A percentile compares a stretch with the other conserved stretches of the same genome.
Conservation (phyloP, 2,113 vertebrate species). For the Grus americana region DNA sequence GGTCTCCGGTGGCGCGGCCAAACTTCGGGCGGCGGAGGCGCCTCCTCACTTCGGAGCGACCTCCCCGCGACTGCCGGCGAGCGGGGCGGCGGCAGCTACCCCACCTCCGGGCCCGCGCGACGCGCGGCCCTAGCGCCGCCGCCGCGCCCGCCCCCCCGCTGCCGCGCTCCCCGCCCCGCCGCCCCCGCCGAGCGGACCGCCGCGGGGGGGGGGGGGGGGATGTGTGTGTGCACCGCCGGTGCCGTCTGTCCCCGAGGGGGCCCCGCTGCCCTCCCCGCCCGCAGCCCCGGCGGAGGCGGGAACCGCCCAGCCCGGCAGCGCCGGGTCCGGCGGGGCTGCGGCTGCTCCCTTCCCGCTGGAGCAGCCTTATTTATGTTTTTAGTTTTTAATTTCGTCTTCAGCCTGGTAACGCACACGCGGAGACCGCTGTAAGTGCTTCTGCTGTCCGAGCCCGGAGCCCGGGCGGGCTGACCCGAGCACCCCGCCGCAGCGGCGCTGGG, state of each 20-base stretch:
- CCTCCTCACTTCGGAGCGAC: constrained; percentile 71
- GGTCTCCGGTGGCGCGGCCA: neutral
- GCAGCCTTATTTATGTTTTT: neutral
- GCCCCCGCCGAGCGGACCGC: neutral
- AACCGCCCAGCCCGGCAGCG: neutral
- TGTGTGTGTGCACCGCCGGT: neutral
- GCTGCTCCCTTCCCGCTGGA: neutral
- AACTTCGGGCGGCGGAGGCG: neutral
- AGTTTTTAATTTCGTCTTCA: neutral
- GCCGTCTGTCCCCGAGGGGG: neutral
- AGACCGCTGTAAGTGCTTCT: neutral
- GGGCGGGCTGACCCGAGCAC: neutral
- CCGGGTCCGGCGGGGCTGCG: neutral
- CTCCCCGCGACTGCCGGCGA: constrained; percentile 74
- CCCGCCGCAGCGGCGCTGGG: neutral
- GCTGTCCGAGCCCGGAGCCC: neutral
- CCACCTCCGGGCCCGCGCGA: constrained; percentile 77
- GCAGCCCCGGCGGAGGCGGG: neutral
- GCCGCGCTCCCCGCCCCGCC: neutral
- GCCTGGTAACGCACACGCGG: neutral
- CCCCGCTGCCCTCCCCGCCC: neutral
- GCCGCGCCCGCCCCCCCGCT: neutral
- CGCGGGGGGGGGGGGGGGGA: too few species aligned
- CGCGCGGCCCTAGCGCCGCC: constrained; percentile 87
- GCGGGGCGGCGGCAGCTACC: constrained; percentile 71